These are phyloP conservation scores for Acropternis orthonyx DNA, from an alignment of 2,797 vertebrate genomes.

Conservation along the genomic window DNA sequence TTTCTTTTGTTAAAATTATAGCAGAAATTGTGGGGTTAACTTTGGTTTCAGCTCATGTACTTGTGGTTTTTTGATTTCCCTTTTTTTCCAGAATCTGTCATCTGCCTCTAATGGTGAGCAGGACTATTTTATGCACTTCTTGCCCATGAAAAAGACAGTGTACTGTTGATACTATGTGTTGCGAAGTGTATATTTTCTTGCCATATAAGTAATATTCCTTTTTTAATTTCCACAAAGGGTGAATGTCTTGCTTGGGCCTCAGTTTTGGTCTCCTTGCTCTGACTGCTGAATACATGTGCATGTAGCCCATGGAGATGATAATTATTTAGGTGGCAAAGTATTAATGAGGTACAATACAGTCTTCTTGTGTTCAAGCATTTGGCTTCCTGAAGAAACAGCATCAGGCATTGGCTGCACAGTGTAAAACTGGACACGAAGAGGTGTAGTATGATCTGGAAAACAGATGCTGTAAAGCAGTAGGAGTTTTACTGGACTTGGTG, in stretches of 20 bases:
- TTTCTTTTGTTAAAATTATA: not conserved
- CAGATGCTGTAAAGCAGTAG: not conserved
- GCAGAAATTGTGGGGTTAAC: not conserved
- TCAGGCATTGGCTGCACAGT: rapidly evolving
- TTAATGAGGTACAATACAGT: too few relatives aligned
- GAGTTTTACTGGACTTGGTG: not conserved
- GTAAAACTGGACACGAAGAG: not conserved
- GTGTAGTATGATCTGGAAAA: not conserved
- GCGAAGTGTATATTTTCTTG: not conserved
- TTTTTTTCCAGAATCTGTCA: not conserved
- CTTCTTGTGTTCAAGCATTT: not conserved
- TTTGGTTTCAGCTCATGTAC: not conserved
- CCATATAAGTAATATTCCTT: not conserved
- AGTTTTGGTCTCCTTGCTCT: not conserved
- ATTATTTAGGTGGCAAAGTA: not conserved
- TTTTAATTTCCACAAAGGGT: not conserved
- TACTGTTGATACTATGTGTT: not conserved
- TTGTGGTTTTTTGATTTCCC: not conserved
- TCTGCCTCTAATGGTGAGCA: not conserved
- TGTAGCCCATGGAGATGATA: not conserved
- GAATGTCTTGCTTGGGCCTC: not conserved
- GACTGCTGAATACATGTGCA: not conserved
- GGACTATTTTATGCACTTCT: not conserved
- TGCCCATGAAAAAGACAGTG: not conserved
- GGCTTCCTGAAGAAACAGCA: not conserved